Evolutionary conservation across 2,797 vertebrate genomes (phyloP).

Genomic region (Rhinatrema bivittatum): DNA sequence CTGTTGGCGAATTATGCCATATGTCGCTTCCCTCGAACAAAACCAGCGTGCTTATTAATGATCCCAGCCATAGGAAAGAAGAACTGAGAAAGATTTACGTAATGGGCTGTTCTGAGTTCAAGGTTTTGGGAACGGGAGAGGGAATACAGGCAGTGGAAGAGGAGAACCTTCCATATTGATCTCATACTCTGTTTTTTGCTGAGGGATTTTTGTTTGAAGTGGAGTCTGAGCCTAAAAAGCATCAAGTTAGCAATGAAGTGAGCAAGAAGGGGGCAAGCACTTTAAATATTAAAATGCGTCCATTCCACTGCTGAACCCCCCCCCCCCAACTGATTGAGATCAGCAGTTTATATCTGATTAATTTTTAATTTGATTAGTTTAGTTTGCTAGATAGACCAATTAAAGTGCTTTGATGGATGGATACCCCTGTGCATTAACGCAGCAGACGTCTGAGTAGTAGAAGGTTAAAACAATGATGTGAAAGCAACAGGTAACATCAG

Average conservation of each 20-base stretch:
- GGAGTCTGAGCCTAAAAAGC: conserved; percentile 45
- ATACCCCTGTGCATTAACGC: conserved; percentile 27
- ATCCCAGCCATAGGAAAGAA: conserved; percentile 81
- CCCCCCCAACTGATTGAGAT: conserved; percentile 47
- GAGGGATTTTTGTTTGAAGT: conserved; percentile 42
- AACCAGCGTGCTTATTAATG: conserved; percentile 96
- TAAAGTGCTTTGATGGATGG: conserved; percentile 42
- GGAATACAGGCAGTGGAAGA: too few relatives aligned
- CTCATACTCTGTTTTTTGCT: conserved; percentile 36
- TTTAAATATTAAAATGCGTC: conserved; percentile 31
- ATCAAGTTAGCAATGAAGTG: too few relatives aligned
- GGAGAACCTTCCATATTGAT: conserved; percentile 46
- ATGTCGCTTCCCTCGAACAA: conserved; percentile 87
- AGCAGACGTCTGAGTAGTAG: too few relatives aligned
- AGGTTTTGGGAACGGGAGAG: conserved; percentile 23
- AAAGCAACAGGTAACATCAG: conserved; percentile 23
- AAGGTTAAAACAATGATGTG: too few relatives aligned
- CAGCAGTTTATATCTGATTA: conserved; percentile 58
- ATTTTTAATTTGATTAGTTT: conserved; percentile 61
- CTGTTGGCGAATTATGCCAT: conserved; percentile 93
- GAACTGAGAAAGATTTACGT: conserved; percentile 61
- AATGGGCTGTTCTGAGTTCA: conserved; percentile 47
- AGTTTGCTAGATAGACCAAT: conserved; percentile 55
- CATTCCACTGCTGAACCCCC: conserved; percentile 32
- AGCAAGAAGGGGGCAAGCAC: too few relatives aligned